phyloP scores from a whole-genome alignment of 2,888 invertebrate genomes.

The Acronicta psi region DNA sequence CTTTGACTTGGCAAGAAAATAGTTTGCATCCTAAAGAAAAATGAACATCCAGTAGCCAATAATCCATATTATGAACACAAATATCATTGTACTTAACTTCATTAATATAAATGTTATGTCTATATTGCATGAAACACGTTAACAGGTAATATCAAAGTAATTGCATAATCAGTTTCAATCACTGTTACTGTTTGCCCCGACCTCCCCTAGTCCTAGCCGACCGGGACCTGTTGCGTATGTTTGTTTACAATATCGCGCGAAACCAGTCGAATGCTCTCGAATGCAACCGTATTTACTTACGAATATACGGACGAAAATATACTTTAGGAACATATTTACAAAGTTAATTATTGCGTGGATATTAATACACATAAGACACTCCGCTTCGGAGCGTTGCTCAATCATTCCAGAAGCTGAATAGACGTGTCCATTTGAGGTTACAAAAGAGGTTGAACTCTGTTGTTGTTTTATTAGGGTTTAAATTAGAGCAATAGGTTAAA shows the following conservation, averaged over 20 bases:
- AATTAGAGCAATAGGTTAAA: conserved; percentile 7
- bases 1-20: too few species aligned
- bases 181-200: conserved; percentile 43
- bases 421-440: conserved; percentile 8
- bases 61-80: too few species aligned
- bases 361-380: conserved; percentile 13
- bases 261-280: conserved; percentile 70
- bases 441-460: conserved; percentile 32
- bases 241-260: conserved; percentile 75
- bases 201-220: conserved; percentile 52
- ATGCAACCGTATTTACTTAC: conserved; percentile 29
- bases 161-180: conserved; percentile 16
- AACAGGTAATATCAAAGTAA: conserved; percentile 32
- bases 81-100: not conserved
- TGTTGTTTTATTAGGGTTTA: not conserved
- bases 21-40: too few species aligned
- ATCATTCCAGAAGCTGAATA: conserved; percentile 35
- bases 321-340: rapidly evolving
- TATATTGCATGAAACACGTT: conserved; percentile 19
- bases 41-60: too few species aligned
- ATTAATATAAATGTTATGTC: conserved; percentile 12
- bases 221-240: conserved; percentile 72
- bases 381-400: conserved; percentile 4
- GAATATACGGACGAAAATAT: not conserved
- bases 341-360: conserved; percentile 6